Conservation (phyloP, 1,140 invertebrate species). For the Rhopalosiphum maidis region DNA sequence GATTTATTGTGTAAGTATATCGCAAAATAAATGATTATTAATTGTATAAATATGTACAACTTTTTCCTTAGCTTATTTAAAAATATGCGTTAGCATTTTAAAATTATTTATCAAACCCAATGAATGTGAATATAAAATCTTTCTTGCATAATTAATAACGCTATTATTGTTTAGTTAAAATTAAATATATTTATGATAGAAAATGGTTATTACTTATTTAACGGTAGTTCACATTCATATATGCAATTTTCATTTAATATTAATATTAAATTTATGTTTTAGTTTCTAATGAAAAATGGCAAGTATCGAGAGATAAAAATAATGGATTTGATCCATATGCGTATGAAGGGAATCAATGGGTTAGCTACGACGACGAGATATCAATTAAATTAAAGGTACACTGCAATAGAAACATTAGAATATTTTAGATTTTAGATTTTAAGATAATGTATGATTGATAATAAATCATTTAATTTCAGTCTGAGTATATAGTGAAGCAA, state of each 20-base stretch:
- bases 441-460: neutral
- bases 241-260: neutral
- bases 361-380: slow-evolving; percentile 83
- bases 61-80: too few relatives aligned
- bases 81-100: too few relatives aligned
- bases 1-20: neutral
- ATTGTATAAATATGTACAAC: too few relatives aligned
- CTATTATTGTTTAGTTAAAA: neutral
- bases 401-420: neutral
- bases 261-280: slow-evolving; percentile 37
- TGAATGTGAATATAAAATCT: neutral
- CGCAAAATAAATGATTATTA: neutral
- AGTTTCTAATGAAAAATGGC: slow-evolving; percentile 60
- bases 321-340: slow-evolving; percentile 75
- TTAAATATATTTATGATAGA: neutral
- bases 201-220: neutral
- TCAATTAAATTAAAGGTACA: slow-evolving; percentile 77
- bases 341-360: slow-evolving; percentile 83
- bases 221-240: neutral
- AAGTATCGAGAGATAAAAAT: slow-evolving; percentile 59
- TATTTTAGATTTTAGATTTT: neutral
- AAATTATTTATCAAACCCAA: neutral
- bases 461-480: slow-evolving; percentile 63
- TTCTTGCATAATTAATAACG: neutral
- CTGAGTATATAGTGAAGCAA: slow-evolving; percentile 73